These are phyloP conservation scores for Sipha flava DNA, from an alignment of 1,140 invertebrate genomes.

Conservation along the genomic window DNA sequence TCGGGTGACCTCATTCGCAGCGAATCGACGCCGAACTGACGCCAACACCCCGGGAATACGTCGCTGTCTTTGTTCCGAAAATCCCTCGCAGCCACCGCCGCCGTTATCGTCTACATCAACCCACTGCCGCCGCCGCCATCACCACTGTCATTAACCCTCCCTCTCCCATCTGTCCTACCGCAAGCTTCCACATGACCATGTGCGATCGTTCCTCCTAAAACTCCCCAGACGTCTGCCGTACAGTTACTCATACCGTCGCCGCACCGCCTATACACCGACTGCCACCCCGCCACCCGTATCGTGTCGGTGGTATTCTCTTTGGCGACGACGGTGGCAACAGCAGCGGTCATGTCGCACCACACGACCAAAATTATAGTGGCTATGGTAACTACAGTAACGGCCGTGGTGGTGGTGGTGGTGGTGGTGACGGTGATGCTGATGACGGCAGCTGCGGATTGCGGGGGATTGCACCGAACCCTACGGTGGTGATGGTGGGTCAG, in stretches of 20 bases:
- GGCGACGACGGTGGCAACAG: too few species aligned
- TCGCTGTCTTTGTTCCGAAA: slow-evolving; percentile 3
- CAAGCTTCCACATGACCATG: too few species aligned
- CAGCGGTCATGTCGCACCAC: too few species aligned
- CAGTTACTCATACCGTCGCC: too few species aligned
- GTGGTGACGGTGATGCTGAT: background rate
- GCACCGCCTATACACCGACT: too few species aligned
- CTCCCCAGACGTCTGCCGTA: too few species aligned
- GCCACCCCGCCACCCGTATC: too few species aligned
- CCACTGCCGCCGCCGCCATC: background rate
- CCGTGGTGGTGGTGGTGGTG: background rate
- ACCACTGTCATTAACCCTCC: background rate
- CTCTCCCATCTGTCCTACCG: too few species aligned
- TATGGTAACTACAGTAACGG: too few species aligned
- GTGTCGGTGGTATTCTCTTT: too few species aligned
- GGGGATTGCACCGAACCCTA: background rate
- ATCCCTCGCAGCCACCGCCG: background rate
- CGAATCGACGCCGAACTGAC: slow-evolving; percentile 21
- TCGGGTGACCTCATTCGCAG: slow-evolving; percentile 10
- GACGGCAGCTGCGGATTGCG: background rate
- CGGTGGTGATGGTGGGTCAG: background rate
- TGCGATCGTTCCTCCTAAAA: too few species aligned
- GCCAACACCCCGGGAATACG: slow-evolving; percentile 4
- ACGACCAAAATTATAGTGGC: too few species aligned
- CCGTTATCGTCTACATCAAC: background rate